phyloP scores from a whole-genome alignment of 2,888 invertebrate species.

The Chrysodeixis includens region DNA sequence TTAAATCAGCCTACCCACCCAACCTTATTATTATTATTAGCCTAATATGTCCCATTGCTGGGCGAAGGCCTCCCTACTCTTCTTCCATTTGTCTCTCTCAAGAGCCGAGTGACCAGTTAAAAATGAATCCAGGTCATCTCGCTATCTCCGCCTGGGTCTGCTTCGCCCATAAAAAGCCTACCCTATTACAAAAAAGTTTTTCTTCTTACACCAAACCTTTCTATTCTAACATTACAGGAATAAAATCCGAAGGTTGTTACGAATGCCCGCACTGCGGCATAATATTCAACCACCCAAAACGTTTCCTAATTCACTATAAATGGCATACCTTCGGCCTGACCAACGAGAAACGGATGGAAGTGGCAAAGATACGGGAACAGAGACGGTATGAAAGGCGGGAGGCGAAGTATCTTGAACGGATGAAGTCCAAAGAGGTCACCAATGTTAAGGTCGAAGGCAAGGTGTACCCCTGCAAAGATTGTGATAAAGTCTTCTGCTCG shows the following conservation, averaged over 20 bases:
- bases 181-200: too few relatives aligned
- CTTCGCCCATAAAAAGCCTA: too few relatives aligned
- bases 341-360: conserved; percentile 68
- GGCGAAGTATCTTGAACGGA: conserved; percentile 60
- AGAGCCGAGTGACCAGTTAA: too few relatives aligned
- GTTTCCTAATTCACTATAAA: conserved; percentile 81
- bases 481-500: conserved; percentile 75
- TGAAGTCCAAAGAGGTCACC: conserved; percentile 52
- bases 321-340: conserved; percentile 83
- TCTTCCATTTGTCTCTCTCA: too few relatives aligned
- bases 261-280: conserved; percentile 79
- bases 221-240: too few relatives aligned
- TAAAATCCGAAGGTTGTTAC: conserved; percentile 59
- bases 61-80: too few relatives aligned
- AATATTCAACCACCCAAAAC: conserved; percentile 76
- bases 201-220: too few relatives aligned
- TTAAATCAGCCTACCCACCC: too few relatives aligned
- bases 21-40: too few relatives aligned
- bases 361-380: conserved; percentile 66
- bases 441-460: conserved; percentile 54
- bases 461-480: conserved; percentile 75
- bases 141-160: too few relatives aligned
- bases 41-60: too few relatives aligned
- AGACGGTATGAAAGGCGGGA: conserved; percentile 62
- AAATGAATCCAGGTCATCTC: too few relatives aligned